Evolutionary conservation across 2,113 vertebrate species (phyloP).

Genomic region (Rana temporaria): DNA sequence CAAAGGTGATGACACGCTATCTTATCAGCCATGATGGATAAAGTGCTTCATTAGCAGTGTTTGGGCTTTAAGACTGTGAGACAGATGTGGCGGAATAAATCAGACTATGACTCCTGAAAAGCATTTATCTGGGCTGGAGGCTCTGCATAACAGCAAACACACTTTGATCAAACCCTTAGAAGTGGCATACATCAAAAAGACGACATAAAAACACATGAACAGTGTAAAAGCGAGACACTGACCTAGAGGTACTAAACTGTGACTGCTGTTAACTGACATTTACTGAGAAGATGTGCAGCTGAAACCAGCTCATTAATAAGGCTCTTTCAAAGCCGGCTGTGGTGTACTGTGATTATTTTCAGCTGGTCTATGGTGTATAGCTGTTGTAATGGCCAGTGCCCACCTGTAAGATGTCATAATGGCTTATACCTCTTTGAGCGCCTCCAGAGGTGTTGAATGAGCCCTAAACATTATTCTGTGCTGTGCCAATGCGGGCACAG

Average conservation of each 20-base stretch:
- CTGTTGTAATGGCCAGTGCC: too few relatives aligned
- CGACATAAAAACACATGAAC: not conserved
- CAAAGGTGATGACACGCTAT: slow-evolving; percentile 48
- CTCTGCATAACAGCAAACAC: not conserved
- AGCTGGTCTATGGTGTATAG: too few relatives aligned
- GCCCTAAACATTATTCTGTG: too few relatives aligned
- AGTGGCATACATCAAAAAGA: slow-evolving; percentile 25
- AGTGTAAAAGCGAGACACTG: not conserved
- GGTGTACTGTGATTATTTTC: too few relatives aligned
- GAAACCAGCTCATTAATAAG: too few relatives aligned
- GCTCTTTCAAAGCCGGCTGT: too few relatives aligned
- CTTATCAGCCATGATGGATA: slow-evolving; percentile 45
- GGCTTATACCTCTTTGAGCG: too few relatives aligned
- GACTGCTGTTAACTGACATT: too few relatives aligned
- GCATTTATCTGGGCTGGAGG: not conserved
- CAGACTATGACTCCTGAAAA: slow-evolving; percentile 21
- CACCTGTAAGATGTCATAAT: too few relatives aligned
- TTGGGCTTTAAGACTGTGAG: not conserved
- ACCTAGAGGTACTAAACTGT: not conserved
- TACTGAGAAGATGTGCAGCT: too few relatives aligned
- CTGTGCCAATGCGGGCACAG: too few relatives aligned
- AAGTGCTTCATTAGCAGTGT: slow-evolving; percentile 12
- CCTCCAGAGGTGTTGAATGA: too few relatives aligned
- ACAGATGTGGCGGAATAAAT: not conserved
- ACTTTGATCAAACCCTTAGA: slow-evolving; percentile 26